Base-by-base conservation (phyloP, 2,113 vertebrate species). In the Apodemus sylvaticus region DNA sequence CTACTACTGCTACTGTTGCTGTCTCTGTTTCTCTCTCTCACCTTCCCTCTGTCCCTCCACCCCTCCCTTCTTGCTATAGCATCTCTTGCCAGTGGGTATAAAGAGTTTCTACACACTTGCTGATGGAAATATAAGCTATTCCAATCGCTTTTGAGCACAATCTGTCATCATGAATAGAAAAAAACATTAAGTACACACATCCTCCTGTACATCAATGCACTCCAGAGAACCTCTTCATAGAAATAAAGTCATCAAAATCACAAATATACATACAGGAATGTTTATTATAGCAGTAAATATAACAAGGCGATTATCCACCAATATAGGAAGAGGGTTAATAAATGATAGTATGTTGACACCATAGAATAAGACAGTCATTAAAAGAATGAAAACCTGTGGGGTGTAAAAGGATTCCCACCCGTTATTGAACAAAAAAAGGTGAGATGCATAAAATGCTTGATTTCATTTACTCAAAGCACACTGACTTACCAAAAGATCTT, bases 391-490 rank as follows among this genome's bases (percentile, higher is more conserved):
- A 68, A 95, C 36, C 77, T 86, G 3, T 36, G 36, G 89, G 22
- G 87, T 1, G 26, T 42, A 42, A 88, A 31, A 42, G 51, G 36
- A 26, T 29, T 53, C 45, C n/a, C 90, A 74, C 92, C 34, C 79
- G 73, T 19, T 86, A 20, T 14, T 95, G 26, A 42, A 45, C 53
- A 42, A 58, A 58, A 62, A 64, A 64, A 96, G n/a, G 66, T 66
- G n/a, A 88, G 73, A 89, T 81, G 36, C 62, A 78, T 36, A 81
- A 17, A 71, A 78, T 16, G 68, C n/a, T 89, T 34, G 34, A 92
- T n/a, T 68, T 14, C 74, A 94, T 45, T 82, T 64, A 89, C 66
- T 90, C 77, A 94, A 89, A 97, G 68, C 87, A 93, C 90, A 90
- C 4, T 62, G 31, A 31, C 64, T 20, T 55, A 45, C 39, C 19